Conservation (phyloP, 2,113 vertebrate genomes). For the Calidris pugnax region DNA sequence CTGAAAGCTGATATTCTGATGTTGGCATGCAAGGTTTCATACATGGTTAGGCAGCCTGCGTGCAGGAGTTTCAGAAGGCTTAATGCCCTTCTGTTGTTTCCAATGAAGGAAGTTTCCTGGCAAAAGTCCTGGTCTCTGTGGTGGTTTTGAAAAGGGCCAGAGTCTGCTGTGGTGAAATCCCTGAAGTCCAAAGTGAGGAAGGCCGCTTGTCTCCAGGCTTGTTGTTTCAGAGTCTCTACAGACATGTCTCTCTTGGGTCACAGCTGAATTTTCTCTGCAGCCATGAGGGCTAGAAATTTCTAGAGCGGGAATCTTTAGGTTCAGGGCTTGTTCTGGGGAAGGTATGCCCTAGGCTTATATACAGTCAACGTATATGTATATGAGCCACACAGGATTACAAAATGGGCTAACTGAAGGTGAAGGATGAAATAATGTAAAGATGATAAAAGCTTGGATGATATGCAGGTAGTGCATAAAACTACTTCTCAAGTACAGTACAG, state of each 20-base stretch:
- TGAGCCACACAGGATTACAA: neutral
- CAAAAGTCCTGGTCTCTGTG: neutral
- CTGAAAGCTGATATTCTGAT: neutral
- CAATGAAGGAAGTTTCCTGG: neutral
- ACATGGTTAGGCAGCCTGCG: neutral
- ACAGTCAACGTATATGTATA: neutral
- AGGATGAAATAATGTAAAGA: neutral
- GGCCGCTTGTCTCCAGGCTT: neutral
- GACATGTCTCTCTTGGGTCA: neutral
- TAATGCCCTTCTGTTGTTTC: neutral
- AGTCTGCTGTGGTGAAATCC: neutral
- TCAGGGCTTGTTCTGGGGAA: neutral
- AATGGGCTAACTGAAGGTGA: neutral
- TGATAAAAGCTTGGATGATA: neutral
- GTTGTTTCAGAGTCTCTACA: neutral
- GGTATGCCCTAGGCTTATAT: neutral
- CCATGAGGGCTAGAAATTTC: neutral
- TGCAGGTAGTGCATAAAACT: neutral
- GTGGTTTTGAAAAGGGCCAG: neutral
- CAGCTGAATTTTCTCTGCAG: neutral
- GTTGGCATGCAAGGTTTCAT: neutral
- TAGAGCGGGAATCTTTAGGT: neutral
- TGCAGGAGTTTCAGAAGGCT: neutral
- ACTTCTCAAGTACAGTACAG: neutral
- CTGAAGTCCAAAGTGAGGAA: neutral